Evolutionary conservation across 2,888 invertebrate genomes (phyloP).

Genomic region (Rhogogaster chlorosoma): DNA sequence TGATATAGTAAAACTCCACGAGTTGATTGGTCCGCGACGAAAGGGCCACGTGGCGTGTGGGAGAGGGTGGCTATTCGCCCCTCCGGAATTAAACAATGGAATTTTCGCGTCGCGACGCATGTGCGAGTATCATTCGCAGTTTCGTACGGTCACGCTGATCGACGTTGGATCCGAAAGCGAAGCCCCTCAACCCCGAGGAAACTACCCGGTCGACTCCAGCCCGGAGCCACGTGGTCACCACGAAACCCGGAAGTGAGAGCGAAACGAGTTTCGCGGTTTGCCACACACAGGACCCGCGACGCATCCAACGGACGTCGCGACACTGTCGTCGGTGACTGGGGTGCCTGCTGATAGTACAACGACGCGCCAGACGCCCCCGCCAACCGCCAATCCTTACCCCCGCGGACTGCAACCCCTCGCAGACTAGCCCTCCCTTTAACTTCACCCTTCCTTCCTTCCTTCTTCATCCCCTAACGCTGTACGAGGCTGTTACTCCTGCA

Average conservation of each 20-base stretch:
- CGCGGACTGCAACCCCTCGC: slow-evolving; percentile 38
- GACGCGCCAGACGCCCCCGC: slow-evolving; percentile 45
- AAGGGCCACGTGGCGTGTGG: background rate
- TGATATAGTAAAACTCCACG: background rate
- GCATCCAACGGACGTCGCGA: slow-evolving; percentile 40
- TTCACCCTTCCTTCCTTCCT: slow-evolving; percentile 15
- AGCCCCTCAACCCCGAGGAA: background rate
- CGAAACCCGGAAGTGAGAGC: background rate
- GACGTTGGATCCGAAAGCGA: background rate
- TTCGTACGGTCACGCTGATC: background rate
- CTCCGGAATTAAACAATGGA: background rate
- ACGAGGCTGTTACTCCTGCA: background rate
- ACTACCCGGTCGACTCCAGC: background rate
- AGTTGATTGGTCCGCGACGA: background rate
- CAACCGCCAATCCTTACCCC: slow-evolving; percentile 31
- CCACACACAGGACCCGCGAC: slow-evolving; percentile 1
- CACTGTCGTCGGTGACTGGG: slow-evolving; percentile 16
- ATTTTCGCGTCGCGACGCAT: background rate
- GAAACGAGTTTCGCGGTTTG: slow-evolving; percentile 12
- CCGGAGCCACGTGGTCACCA: background rate
- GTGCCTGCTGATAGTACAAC: background rate
- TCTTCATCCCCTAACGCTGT: slow-evolving; percentile 1
- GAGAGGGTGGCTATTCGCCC: background rate
- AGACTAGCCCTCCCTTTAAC: slow-evolving; percentile 19
- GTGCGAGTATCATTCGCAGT: background rate